Evolutionary conservation across 1,140 invertebrate species (phyloP).

Genomic region (Drosophila insularis): DNA sequence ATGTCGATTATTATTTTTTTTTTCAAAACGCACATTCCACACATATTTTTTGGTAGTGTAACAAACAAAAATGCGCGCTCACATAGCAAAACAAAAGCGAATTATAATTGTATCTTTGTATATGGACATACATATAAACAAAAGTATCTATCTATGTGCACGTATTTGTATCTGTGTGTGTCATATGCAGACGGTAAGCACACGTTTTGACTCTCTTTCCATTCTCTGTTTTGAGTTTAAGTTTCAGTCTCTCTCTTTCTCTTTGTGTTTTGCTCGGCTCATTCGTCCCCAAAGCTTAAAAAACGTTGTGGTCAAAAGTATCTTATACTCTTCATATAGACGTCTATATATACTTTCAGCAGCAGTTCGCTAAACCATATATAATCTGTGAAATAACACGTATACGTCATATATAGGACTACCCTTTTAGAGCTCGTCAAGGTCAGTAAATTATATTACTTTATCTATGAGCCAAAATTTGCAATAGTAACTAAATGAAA

Average conservation of each 20-base stretch:
- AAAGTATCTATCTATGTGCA: background rate
- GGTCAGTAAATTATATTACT: no score
- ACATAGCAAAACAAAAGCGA: slow-evolving; percentile 49
- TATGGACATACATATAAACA: background rate
- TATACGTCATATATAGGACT: no score
- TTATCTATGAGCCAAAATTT: no score
- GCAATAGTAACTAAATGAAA: no score
- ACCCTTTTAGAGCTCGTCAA: no score
- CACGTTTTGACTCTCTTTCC: slow-evolving; percentile 24
- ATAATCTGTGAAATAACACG: no score
- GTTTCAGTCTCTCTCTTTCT: slow-evolving; percentile 7
- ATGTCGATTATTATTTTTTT: slow-evolving; percentile 16
- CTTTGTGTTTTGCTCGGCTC: slow-evolving; percentile 57
- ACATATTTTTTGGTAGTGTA: slow-evolving; percentile 38
- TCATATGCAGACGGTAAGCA: slow-evolving; percentile 52
- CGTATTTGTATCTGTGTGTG: slow-evolving; percentile 32
- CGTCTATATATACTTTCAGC: background rate
- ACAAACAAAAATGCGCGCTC: slow-evolving; percentile 28
- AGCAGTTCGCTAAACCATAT: no score
- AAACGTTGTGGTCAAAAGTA: slow-evolving; percentile 12
- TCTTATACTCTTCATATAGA: background rate
- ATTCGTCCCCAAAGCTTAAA: slow-evolving; percentile 33
- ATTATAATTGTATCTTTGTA: slow-evolving; percentile 42
- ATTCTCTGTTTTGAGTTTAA: background rate
- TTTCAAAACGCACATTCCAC: slow-evolving; percentile 47